These are phyloP conservation scores for Drosophila emarginata DNA, from an alignment of 2,888 invertebrate species.

Conservation along the genomic window DNA sequence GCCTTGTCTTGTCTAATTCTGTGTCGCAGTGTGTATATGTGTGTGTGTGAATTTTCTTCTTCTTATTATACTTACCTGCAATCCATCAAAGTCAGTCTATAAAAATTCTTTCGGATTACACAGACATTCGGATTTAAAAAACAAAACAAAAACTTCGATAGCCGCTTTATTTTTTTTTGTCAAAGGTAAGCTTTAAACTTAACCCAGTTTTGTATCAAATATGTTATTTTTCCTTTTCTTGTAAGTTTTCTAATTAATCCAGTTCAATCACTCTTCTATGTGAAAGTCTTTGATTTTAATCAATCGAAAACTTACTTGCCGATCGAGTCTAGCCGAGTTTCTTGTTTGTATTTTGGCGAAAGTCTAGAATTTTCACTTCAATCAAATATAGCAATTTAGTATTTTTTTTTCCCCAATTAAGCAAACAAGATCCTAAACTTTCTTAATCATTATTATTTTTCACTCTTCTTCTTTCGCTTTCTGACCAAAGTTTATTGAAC, in stretches of 20 bases:
- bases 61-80: slow-evolving; percentile 3
- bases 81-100: slow-evolving; percentile 50
- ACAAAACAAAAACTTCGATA: slow-evolving; percentile 13
- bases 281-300: slow-evolving; percentile 38
- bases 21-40: slow-evolving; percentile 13
- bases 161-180: slow-evolving; percentile 33
- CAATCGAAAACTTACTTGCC: slow-evolving; percentile 24
- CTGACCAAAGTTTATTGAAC: slow-evolving; percentile 58
- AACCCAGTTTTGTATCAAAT: slow-evolving; percentile 32
- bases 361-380: slow-evolving; percentile 66
- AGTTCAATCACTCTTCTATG: slow-evolving; percentile 20
- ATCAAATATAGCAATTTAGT: slow-evolving; percentile 25
- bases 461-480: slow-evolving; percentile 13
- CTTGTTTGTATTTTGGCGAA: slow-evolving; percentile 57
- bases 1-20: slow-evolving; percentile 55
- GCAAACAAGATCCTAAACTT: slow-evolving; percentile 20
- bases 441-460: slow-evolving; percentile 4
- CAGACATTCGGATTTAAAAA: slow-evolving; percentile 51
- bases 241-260: slow-evolving; percentile 12
- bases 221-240: not conserved
- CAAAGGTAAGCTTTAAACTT: slow-evolving; percentile 53
- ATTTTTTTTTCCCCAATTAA: slow-evolving; percentile 12
- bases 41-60: slow-evolving; percentile 8
- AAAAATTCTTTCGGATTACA: slow-evolving; percentile 59
- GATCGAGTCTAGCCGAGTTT: slow-evolving; percentile 31